Percentiles rank a stretch among this genome's conserved stretches.
These are phyloP conservation scores for Nanger granti DNA, from an alignment of 2,113 vertebrate genomes.

Conservation along the genomic window DNA sequence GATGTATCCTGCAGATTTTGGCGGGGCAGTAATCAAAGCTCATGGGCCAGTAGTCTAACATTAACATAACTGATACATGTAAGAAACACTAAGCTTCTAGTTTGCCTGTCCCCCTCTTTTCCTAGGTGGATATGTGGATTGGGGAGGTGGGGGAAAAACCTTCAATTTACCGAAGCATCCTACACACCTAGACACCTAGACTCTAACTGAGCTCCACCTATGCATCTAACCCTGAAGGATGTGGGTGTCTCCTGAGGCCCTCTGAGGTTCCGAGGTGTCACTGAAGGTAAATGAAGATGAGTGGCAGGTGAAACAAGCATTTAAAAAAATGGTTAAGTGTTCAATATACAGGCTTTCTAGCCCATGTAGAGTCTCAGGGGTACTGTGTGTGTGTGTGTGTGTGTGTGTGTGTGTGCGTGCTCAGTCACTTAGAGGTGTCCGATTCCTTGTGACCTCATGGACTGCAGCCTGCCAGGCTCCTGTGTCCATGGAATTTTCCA, in stretches of 20 bases:
- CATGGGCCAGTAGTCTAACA: background rate
- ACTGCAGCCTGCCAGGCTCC: background rate
- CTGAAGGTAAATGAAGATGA: background rate
- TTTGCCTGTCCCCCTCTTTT: background rate
- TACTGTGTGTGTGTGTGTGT: background rate
- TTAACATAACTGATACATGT: background rate
- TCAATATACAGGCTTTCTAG: background rate
- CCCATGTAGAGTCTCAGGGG: background rate
- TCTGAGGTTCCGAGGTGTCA: background rate
- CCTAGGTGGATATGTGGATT: background rate
- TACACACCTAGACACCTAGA: background rate
- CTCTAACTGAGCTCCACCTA: background rate
- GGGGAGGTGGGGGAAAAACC: rapidly evolving
- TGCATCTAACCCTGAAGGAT: background rate
- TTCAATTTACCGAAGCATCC: background rate
- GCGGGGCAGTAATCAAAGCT: background rate
- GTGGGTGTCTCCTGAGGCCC: background rate
- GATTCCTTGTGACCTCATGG: background rate
- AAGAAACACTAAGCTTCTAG: background rate
- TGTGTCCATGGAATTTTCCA: background rate
- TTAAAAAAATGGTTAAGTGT: conserved; percentile 16
- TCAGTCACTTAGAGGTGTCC: background rate
- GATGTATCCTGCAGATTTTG: background rate
- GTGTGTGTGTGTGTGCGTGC: background rate
- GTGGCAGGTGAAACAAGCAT: conserved; percentile 27